Base-by-base conservation (phyloP, 2,888 invertebrate species). In the Congeria kusceri region DNA sequence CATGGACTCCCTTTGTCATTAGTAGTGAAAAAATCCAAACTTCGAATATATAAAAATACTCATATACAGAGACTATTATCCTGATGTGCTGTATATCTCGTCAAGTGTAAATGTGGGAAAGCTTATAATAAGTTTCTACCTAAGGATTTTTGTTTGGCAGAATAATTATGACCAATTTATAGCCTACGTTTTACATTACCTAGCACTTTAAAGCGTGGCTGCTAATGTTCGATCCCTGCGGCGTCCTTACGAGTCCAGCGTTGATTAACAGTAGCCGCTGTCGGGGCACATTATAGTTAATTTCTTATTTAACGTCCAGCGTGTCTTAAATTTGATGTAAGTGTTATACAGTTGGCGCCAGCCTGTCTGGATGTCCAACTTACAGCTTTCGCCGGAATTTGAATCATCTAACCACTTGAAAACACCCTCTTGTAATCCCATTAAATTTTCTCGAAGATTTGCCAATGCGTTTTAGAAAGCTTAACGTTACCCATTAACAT, bases 101-200 rank as follows among this genome's bases (percentile, higher is more conserved):
- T 39, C 63, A 70, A 70, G 62, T 63, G 63, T 70, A 44, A 63
- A 64, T 72, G 71, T 72, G 71, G 71, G 71, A 72, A 71, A 70
- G 20, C 58, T 58, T 58, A 57, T 65, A 57, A 39, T 47, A 64
- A 57, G 20, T 20, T 46, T 72, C 63, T 64, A 64, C 63, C 64
- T 58, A 58, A n/a, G 28, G 28, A 39, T 39, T 13, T 39, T 39
- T 39, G 39, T 39, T 39, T 39, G 39, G 39, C 39, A 56, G 44
- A 61, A 28, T 57, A 53, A 70, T 70, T 63, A 70, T 70, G 63
- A 70, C 70, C 70, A 62, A 39, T 39, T 39, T 39, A 39, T 39
- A 39, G 39, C 39, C 11, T 11, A 7, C 39, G 39, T 11, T 39
- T 13, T 13, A 39, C 39, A 39, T 11, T 39, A 39, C 39, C 39